phyloP scores from a whole-genome alignment of 2,797 vertebrate genomes.

The Siniperca undulata region DNA sequence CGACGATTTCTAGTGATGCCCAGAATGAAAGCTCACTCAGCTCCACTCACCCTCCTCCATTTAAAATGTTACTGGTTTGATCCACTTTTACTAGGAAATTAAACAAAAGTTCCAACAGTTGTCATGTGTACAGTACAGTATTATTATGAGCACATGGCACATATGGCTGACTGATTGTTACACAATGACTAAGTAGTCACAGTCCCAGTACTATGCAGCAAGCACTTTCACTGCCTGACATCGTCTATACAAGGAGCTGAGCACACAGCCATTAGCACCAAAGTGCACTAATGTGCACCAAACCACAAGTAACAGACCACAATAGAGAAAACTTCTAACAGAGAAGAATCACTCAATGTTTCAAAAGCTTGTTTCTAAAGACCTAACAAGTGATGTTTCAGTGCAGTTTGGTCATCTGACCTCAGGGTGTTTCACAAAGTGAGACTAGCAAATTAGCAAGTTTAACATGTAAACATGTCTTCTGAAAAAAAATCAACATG shows the following conservation, averaged over 20 bases:
- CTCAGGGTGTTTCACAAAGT: not conserved
- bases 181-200: not conserved
- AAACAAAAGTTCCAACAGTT: not conserved
- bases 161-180: not conserved
- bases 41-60: not conserved
- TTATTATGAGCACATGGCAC: not conserved
- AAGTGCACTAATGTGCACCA: conserved; percentile 56
- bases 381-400: not conserved
- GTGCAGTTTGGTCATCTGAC: not conserved
- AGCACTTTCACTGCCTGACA: conserved; percentile 2
- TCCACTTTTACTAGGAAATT: too few species aligned
- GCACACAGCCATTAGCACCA: conserved; percentile 34
- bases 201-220: not conserved
- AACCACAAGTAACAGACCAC: conserved; percentile 38
- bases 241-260: not conserved
- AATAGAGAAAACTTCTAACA: not conserved
- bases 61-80: not conserved
- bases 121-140: not conserved
- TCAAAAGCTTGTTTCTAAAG: not conserved
- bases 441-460: not conserved
- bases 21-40: not conserved
- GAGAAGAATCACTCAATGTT: not conserved
- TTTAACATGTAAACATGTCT: not conserved
- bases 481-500: too few species aligned
- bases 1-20: not conserved